These are phyloP conservation scores for Acrocephalus scirpaceus DNA, from an alignment of 2,797 vertebrate genomes.

Conservation along the genomic window DNA sequence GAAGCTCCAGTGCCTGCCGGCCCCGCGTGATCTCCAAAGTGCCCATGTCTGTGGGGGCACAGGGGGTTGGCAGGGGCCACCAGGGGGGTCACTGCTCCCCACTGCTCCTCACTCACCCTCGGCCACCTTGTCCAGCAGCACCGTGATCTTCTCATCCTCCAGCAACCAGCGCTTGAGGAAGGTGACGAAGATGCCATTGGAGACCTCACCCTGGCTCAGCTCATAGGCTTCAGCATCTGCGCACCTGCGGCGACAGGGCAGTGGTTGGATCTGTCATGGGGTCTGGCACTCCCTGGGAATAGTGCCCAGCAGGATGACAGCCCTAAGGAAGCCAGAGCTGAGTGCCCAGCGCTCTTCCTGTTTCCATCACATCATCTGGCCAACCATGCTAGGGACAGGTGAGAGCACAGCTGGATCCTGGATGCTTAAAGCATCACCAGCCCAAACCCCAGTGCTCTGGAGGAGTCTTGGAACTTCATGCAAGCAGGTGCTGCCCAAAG, in stretches of 20 bases:
- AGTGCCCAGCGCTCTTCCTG: accelerated
- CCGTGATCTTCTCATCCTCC: conserved; percentile 87
- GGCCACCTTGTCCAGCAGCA: conserved; percentile 87
- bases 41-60: conserved; percentile 82
- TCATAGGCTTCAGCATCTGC: conserved; percentile 87
- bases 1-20: conserved; percentile 87
- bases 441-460: background rate
- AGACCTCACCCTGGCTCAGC: conserved; percentile 80
- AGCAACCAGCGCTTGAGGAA: conserved; percentile 84
- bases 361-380: background rate
- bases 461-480: background rate
- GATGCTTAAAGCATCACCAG: background rate
- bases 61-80: background rate
- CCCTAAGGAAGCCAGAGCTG: background rate
- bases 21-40: conserved; percentile 81
- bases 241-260: conserved; percentile 65
- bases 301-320: accelerated
- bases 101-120: conserved; percentile 77
- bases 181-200: conserved; percentile 86
- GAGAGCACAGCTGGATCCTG: accelerated
- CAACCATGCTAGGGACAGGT: accelerated
- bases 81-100: accelerated
- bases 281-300: background rate
- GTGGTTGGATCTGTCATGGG: accelerated
- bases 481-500: background rate